These are phyloP conservation scores for Antheraea yamamai DNA, from an alignment of 2,888 invertebrate genomes.

Conservation along the genomic window DNA sequence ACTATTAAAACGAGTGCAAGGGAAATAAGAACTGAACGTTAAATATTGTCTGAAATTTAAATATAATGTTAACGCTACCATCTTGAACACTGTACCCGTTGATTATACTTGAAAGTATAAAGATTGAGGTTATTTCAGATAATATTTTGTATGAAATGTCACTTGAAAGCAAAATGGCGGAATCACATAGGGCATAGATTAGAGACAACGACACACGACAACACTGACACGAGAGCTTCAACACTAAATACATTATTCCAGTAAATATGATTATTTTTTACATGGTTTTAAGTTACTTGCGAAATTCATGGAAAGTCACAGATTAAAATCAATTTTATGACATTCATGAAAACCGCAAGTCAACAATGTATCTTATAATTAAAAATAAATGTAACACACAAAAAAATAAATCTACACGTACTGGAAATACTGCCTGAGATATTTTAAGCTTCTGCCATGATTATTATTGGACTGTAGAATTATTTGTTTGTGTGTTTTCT, in stretches of 20 bases:
- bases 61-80: slow-evolving; percentile 4
- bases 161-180: slow-evolving; percentile 8
- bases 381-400: neutral
- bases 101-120: neutral
- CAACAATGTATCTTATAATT: slow-evolving; percentile 4
- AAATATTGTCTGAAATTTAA: slow-evolving; percentile 20
- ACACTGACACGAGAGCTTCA: slow-evolving; percentile 75
- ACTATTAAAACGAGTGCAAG: slow-evolving; percentile 13
- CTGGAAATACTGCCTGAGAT: slow-evolving; percentile 9
- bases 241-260: slow-evolving; percentile 46
- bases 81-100: neutral
- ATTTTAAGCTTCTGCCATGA: slow-evolving; percentile 36
- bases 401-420: slow-evolving; percentile 11
- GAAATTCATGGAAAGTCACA: neutral
- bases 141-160: slow-evolving; percentile 12
- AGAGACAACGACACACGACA: slow-evolving; percentile 77
- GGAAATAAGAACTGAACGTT: slow-evolving; percentile 22
- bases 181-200: slow-evolving; percentile 48
- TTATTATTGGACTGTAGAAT: slow-evolving; percentile 23
- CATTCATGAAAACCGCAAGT: slow-evolving; percentile 2
- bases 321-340: neutral
- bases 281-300: neutral
- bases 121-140: slow-evolving; percentile 19
- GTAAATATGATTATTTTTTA: slow-evolving; percentile 38
- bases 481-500: slow-evolving; percentile 37